A percentile compares a stretch with the other conserved stretches of the same genome.
Evolutionary conservation across 1,140 invertebrate species (phyloP).

Genomic region (Zaprionus nigranus): DNA sequence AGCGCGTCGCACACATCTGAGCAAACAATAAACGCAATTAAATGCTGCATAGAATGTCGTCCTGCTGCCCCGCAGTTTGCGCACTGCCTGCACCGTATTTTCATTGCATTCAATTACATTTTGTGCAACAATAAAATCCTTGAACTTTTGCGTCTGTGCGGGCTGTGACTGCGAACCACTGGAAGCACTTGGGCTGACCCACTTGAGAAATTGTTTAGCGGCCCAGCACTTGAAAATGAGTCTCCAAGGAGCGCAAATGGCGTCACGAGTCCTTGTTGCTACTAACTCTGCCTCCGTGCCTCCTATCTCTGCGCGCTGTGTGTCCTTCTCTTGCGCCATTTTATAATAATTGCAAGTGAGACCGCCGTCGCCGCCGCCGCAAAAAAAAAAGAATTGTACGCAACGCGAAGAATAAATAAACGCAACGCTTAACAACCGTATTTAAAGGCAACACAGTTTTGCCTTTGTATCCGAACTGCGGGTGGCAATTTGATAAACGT

Average conservation of each 20-base stretch:
- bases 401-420: constrained; percentile 23
- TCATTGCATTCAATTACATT: constrained; percentile 76
- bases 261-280: constrained; percentile 56
- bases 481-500: constrained; percentile 55
- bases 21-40: constrained; percentile 66
- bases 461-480: constrained; percentile 35
- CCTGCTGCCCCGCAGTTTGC: constrained; percentile 10
- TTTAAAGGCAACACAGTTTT: constrained; percentile 53
- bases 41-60: constrained; percentile 54
- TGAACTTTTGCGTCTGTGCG: constrained; percentile 58
- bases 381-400: constrained; percentile 36
- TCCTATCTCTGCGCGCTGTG: not conserved
- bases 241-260: constrained; percentile 69
- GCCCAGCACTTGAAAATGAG: constrained; percentile 79
- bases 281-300: constrained; percentile 8
- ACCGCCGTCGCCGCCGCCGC: constrained; percentile 17
- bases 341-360: constrained; percentile 77
- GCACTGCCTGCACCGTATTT: constrained; percentile 51
- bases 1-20: constrained; percentile 20
- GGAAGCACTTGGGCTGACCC: constrained; percentile 64
- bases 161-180: not conserved
- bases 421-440: constrained; percentile 65
- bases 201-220: constrained; percentile 66
- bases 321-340: constrained; percentile 60
- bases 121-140: constrained; percentile 77